Evolutionary conservation across 2,888 invertebrate species (phyloP), one percentile per base, ranked within the genome.

Genomic region (Ichneumoninae sp.): DNA sequence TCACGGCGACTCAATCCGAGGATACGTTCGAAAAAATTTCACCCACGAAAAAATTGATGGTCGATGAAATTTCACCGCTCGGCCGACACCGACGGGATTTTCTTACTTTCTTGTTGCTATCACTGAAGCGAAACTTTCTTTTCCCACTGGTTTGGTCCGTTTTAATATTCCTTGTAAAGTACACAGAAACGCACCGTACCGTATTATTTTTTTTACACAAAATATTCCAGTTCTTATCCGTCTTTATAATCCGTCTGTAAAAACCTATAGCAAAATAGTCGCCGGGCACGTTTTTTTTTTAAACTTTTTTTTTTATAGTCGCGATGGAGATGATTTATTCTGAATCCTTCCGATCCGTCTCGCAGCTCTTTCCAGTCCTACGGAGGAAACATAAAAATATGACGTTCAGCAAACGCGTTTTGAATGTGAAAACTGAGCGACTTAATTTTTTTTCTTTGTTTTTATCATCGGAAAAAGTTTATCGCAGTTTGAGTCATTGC

Each of bases 241-340:
- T 47, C 26, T 52, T 78, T 69, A 69, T 74, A 78, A 78, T 65
- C 65, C 47, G 44, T 70, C 65, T 75, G 47, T 70, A 80, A 66
- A 76, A 44, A 40, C 71, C 79, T 57, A 71, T 70, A 71, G 75
- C 50, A 76, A 76, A 80, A 71, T 80, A 83, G 80, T 65, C 70
- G 40, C 66, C 54, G 68, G 40, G 6, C 47, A 66, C 72, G 57
- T 72, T 30, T n/a, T 65, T 52, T 54, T 66, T 54, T 54, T 3
- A 10, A 10, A 8, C 2, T 30, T 26, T 60, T 60, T 60, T 60
- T 26, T 22, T 22, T 26, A 57, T 33, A 36, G 75, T 75, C 76
- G 30, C 66, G 65, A 76, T 22, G 52, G 13, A 40, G 40, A 40
- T 57, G 40, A 74, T 74, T 74, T 79, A 79, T 40, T 74, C 13